Conservation (phyloP, 2,888 invertebrate species). For the Gymnosoma rotundatum region DNA sequence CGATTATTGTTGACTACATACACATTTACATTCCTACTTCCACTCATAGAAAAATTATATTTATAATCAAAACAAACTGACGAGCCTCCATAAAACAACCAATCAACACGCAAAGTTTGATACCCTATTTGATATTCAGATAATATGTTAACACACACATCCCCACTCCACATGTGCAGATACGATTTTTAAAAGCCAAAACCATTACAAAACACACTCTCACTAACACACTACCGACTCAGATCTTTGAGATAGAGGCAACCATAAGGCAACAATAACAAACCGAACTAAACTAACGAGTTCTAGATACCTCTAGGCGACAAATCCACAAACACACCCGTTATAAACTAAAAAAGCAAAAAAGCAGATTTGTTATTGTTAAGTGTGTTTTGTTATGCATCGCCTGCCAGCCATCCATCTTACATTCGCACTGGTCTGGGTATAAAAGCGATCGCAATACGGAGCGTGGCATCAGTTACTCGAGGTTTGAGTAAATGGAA, state of each 20-base stretch:
- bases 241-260: slow-evolving; percentile 67
- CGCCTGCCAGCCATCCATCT: slow-evolving; percentile 32
- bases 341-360: slow-evolving; percentile 6
- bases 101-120: slow-evolving; percentile 74
- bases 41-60: background rate
- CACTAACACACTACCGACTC: slow-evolving; percentile 8
- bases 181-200: slow-evolving; percentile 1
- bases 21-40: background rate
- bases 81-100: slow-evolving; percentile 77
- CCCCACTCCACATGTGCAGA: background rate
- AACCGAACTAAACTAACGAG: slow-evolving; percentile 67
- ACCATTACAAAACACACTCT: slow-evolving; percentile 41
- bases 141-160: slow-evolving; percentile 45
- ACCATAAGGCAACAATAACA: slow-evolving; percentile 63
- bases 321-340: slow-evolving; percentile 4
- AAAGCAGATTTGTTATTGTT: slow-evolving; percentile 45
- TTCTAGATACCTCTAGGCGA: slow-evolving; percentile 72
- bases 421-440: slow-evolving; percentile 62
- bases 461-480: slow-evolving; percentile 78
- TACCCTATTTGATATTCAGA: slow-evolving; percentile 67
- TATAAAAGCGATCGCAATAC: slow-evolving; percentile 77
- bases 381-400: slow-evolving; percentile 33
- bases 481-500: slow-evolving; percentile 81
- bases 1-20: background rate
- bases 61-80: slow-evolving; percentile 69